These are phyloP conservation scores for Papilio protenor DNA, from an alignment of 2,888 invertebrate genomes.

Conservation along the genomic window DNA sequence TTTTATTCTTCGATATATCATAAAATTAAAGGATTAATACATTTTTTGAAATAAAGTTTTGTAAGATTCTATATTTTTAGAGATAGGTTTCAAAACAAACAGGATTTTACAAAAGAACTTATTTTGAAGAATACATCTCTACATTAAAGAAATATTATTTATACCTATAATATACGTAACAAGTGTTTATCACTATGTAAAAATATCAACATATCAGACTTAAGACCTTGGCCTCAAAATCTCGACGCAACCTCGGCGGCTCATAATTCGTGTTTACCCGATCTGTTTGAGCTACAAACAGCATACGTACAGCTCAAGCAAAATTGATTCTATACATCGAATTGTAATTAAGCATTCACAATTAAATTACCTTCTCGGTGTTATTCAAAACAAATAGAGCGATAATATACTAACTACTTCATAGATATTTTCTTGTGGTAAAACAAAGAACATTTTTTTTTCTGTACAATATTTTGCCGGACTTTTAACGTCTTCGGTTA, in stretches of 20 bases:
- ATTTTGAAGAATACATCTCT: background rate
- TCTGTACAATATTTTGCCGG: too few species aligned
- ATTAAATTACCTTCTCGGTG: background rate
- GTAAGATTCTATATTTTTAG: too few species aligned
- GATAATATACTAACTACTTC: background rate
- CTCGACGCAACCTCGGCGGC: slow-evolving; percentile 69
- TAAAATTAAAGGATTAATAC: background rate
- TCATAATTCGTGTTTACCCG: slow-evolving; percentile 66
- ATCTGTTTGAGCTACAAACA: slow-evolving; percentile 74
- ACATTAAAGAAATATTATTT: slow-evolving; percentile 45
- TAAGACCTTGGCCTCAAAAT: slow-evolving; percentile 80
- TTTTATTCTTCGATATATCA: background rate
- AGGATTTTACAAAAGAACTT: background rate
- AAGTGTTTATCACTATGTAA: slow-evolving; percentile 68
- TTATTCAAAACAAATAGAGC: background rate
- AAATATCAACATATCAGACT: slow-evolving; percentile 74
- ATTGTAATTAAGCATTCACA: slow-evolving; percentile 1
- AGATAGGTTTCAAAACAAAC: too few species aligned
- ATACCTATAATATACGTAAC: slow-evolving; percentile 54
- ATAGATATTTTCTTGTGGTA: background rate
- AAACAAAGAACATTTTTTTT: too few species aligned
- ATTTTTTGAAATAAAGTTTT: too few species aligned
- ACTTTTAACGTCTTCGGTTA: too few species aligned
- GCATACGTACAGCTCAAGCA: slow-evolving; percentile 59
- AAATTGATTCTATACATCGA: slow-evolving; percentile 20